A percentile compares a stretch with the other conserved stretches of the same genome.
These are phyloP conservation scores for Aphaenogaster ashmeadi DNA, from an alignment of 1,140 invertebrate species.

Conservation along the genomic window DNA sequence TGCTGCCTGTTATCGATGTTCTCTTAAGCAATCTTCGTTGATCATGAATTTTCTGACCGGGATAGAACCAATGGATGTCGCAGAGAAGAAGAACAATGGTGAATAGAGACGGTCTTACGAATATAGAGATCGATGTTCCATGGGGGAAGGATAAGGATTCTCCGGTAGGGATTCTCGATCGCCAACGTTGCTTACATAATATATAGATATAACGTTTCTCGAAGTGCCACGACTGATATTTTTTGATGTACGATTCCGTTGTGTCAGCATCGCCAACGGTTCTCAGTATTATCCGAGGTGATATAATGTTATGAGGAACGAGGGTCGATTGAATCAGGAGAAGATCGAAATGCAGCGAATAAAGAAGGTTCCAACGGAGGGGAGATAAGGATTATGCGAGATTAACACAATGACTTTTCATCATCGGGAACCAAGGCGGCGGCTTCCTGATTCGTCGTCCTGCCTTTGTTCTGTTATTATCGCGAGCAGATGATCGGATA, in stretches of 20 bases:
- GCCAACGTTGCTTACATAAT: constrained; percentile 26
- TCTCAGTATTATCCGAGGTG: constrained; percentile 38
- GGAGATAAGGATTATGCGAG: neutral
- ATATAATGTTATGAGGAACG: constrained; percentile 6
- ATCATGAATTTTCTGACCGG: constrained; percentile 17
- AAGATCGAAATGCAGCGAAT: neutral
- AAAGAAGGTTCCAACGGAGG: neutral
- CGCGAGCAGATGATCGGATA: constrained; percentile 26
- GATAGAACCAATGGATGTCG: neutral
- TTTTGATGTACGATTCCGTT: constrained; percentile 40
- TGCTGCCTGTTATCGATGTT: constrained; percentile 8
- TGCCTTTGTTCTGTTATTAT: constrained; percentile 42
- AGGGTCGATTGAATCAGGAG: constrained; percentile 19
- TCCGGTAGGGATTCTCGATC: constrained; percentile 22
- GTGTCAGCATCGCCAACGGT: neutral
- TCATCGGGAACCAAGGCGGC: constrained; percentile 19
- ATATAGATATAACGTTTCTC: constrained; percentile 43
- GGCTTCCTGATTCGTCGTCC: constrained; percentile 49
- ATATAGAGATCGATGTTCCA: neutral
- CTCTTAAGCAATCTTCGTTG: constrained; percentile 27
- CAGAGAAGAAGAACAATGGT: neutral
- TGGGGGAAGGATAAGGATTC: neutral
- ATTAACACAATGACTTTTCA: constrained; percentile 37
- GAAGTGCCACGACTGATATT: constrained; percentile 46
- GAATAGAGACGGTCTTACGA: neutral